Conservation (phyloP, 2,797 vertebrate species). For the Peromyscus attwateri region DNA sequence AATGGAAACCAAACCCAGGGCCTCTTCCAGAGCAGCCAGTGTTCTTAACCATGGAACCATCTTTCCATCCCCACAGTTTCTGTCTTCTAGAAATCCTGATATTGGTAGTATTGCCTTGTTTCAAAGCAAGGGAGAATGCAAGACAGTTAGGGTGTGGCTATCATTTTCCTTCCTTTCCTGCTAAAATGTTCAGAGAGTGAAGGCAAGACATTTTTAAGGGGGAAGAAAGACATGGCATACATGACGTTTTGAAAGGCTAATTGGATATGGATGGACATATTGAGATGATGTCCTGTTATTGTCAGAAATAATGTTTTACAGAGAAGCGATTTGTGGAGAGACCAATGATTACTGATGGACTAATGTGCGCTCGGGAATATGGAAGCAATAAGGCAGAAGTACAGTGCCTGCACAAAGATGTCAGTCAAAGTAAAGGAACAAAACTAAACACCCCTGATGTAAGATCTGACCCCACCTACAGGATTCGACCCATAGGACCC, state of each 20-base stretch:
- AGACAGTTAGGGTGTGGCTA: not conserved
- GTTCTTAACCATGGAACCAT: not conserved
- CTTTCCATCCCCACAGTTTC: no score
- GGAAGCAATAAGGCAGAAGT: conserved; percentile 63
- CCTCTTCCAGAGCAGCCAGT: not conserved
- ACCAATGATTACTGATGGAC: conserved; percentile 34
- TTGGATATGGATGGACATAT: conserved; percentile 35
- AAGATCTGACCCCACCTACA: not conserved
- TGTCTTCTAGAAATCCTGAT: not conserved
- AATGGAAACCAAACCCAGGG: not conserved
- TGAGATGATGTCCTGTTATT: conserved; percentile 62
- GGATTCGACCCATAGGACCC: not conserved
- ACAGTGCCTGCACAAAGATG: conserved; percentile 1
- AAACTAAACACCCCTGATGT: not conserved
- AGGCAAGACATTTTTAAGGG: conserved; percentile 51
- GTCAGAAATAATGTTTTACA: conserved; percentile 80
- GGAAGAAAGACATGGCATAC: conserved; percentile 53
- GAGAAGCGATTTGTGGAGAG: conserved; percentile 69
- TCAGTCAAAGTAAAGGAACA: conserved; percentile 29
- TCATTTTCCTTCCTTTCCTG: conserved; percentile 27
- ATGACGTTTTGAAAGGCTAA: conserved; percentile 69
- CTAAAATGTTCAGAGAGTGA: not conserved
- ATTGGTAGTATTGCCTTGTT: not conserved
- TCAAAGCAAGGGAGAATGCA: conserved; percentile 10
- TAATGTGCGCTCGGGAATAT: conserved; percentile 13